Evolutionary conservation across 2,888 invertebrate species (phyloP), one percentile per base, ranked within the genome.

Genomic region (Patella caerulea): DNA sequence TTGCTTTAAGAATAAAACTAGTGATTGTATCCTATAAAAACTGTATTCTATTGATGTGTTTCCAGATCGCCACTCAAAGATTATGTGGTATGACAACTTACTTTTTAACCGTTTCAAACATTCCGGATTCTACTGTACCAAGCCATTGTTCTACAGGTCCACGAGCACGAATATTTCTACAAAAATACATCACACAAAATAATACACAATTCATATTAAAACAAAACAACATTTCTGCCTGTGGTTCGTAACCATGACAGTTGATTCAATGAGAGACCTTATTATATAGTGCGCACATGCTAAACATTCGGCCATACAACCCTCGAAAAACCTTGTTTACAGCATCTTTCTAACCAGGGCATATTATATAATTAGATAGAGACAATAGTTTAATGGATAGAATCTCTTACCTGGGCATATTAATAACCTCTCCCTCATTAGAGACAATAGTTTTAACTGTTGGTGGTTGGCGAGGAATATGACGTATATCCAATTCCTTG

Each of bases 71-170:
- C 34, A 34, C 34, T 34, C 34, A 34, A 34, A 34, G 34, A 34
- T 34, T 34, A 34, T 45, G 45, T 45, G 1, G 45, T 9, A 45
- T 45, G 9, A 45, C 7, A 9, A 81, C 88, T 84, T 83, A 91
- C 91, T 88, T 90, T 82, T 91, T 91, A 24, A 91, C 91, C 29
- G 90, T 91, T 80, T 91, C 92, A 88, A 91, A 91, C 91, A 92
- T 92, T 55, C 89, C 91, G 17, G 84, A 86, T 79, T 92, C 92
- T 65, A 92, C 90, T 80, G 88, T 88, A n/a, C 90, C 88, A 24
- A 92, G 85, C 92, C 92, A 92, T 81, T 89, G 90, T 77, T 92
- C 91, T 15, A 91, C 91, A n/a, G 90, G 88, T 14, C 91, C 91
- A 76, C 91, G 81, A 2, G 90, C 90, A 71, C 91, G 83, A 5